A percentile compares a stretch with the other conserved stretches of the same genome.
phyloP scores from a whole-genome alignment of 2,888 invertebrate genomes.

The Marasmarcha lunaedactyla region DNA sequence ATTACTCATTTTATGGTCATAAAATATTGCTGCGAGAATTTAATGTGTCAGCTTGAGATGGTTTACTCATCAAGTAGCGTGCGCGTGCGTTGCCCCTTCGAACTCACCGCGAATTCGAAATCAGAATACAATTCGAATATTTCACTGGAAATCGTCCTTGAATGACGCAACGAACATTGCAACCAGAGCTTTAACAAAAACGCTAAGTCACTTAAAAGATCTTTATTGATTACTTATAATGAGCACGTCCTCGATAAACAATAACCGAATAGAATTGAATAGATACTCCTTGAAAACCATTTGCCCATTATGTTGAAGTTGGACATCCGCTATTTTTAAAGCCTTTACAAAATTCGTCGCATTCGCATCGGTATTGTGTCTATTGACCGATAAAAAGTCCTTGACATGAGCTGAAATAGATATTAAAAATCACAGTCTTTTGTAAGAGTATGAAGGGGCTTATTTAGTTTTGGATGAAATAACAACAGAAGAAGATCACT shows the following conservation, averaged over 20 bases:
- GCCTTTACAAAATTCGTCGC: conserved; percentile 23
- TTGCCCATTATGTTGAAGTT: conserved; percentile 22
- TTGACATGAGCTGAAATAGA: conserved; percentile 13
- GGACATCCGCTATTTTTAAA: conserved; percentile 43
- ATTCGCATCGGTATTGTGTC: conserved; percentile 34
- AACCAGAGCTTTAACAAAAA: too few species aligned
- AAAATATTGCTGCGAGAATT: neutral
- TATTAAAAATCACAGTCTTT: too few species aligned
- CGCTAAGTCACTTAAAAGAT: too few species aligned
- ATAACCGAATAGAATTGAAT: too few species aligned
- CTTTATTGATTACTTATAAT: too few species aligned
- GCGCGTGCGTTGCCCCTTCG: conserved; percentile 35
- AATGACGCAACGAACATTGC: too few species aligned
- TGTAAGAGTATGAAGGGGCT: too few species aligned
- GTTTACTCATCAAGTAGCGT: conserved; percentile 58
- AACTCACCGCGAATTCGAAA: conserved; percentile 29
- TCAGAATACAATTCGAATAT: conserved; percentile 10
- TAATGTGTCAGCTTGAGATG: conserved; percentile 2
- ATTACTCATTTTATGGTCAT: conserved; percentile 17
- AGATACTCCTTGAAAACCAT: conserved; percentile 15
- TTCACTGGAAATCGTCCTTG: too few species aligned
- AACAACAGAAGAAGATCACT: conserved; percentile 10
- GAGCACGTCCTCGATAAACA: too few species aligned
- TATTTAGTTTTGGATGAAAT: too few species aligned
- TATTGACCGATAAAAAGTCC: conserved; percentile 15